Conservation (phyloP, 2,888 invertebrate species). For the Leptinotarsa rubiginosa region DNA sequence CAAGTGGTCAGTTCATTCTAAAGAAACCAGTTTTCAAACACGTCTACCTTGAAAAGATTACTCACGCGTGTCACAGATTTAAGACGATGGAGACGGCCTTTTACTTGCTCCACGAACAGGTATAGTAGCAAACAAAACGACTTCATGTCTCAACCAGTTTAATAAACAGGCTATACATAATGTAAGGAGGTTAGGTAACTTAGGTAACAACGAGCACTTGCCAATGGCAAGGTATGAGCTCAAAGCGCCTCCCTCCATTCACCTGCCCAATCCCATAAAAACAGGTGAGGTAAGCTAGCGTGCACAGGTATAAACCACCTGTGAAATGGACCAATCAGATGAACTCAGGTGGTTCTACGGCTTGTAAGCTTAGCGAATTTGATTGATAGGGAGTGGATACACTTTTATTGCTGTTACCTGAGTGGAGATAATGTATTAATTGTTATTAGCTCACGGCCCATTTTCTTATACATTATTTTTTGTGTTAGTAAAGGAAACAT, state of each 20-base stretch:
- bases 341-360: background rate
- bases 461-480: background rate
- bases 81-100: background rate
- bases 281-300: constrained; percentile 43
- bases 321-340: constrained; percentile 33
- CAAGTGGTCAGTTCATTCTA: background rate
- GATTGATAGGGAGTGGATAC: background rate
- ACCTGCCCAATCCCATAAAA: constrained; percentile 50
- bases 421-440: background rate
- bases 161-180: background rate
- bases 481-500: background rate
- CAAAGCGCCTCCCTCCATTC: constrained; percentile 43
- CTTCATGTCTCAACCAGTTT: background rate
- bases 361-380: background rate
- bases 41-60: constrained; percentile 8
- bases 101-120: background rate
- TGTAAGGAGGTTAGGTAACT: background rate
- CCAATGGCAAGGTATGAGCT: constrained; percentile 45
- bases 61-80: background rate
- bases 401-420: background rate
- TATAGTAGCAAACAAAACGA: background rate
- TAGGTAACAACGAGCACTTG: constrained; percentile 38
- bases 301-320: constrained; percentile 49
- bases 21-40: constrained; percentile 9
- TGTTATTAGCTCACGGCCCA: background rate